phyloP scores from a whole-genome alignment of 37 sponge, comb jelly and placozoan genomes.

The Hormiphora californensis region DNA sequence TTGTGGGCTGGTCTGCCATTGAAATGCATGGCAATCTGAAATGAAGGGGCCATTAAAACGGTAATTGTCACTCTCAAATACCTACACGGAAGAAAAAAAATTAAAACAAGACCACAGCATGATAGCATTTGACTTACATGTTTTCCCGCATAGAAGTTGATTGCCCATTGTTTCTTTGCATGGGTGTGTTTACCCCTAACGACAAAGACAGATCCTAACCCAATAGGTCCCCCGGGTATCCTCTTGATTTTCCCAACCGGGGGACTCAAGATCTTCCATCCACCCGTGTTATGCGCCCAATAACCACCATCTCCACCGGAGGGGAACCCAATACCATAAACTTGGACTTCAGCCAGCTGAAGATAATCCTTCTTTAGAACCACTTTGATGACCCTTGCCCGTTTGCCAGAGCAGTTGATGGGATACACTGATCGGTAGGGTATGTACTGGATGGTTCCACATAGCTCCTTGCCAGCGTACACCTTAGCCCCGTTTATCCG shows the following conservation, averaged over 20 bases:
- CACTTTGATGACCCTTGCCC: background rate
- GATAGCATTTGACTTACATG: background rate
- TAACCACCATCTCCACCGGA: background rate
- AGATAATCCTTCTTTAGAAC: background rate
- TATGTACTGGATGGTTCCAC: background rate
- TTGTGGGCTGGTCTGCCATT: background rate
- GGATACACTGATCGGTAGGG: background rate
- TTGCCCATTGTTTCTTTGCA: background rate
- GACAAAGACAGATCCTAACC: background rate
- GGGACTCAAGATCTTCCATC: background rate
- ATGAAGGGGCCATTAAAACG: no score
- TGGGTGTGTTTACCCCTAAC: background rate
- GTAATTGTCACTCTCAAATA: no score
- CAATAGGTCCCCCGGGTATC: background rate
- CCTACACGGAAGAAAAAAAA: no score
- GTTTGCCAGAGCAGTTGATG: background rate
- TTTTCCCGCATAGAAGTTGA: background rate
- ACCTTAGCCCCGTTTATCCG: constrained; percentile 9
- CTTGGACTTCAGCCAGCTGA: background rate
- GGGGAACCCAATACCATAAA: background rate
- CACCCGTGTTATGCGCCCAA: background rate
- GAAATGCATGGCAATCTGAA: constrained; percentile 11
- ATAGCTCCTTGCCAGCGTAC: background rate
- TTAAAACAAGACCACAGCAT: no score
- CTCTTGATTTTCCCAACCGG: background rate